Percentiles rank a stretch among this genome's conserved stretches.
Evolutionary conservation across 2,113 vertebrate species (phyloP).

Genomic region (Danio rerio): GRCz12tu NC_133192.1:51370001-51370500

Average conservation of each 20-base stretch:
- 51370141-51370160: background rate
- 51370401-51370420: slow-evolving; percentile 20
- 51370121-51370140: background rate
- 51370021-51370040: no score
- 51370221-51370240: background rate
- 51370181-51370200: no score
- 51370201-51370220: background rate
- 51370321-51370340: slow-evolving; percentile 1
- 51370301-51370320: slow-evolving; percentile 4
- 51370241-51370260: background rate
- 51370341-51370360: background rate
- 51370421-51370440: slow-evolving; percentile 18
- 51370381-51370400: slow-evolving; percentile 30
- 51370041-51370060: no score
- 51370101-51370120: no score
- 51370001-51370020: no score
- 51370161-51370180: no score
- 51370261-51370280: background rate
- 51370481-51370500: no score
- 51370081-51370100: no score
- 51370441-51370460: background rate
- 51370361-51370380: slow-evolving; percentile 37
- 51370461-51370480: no score
- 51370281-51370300: background rate
- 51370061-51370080: no score